Evolutionary conservation across 2,888 invertebrate genomes (phyloP).

Genomic region (Philaethria dido): DNA sequence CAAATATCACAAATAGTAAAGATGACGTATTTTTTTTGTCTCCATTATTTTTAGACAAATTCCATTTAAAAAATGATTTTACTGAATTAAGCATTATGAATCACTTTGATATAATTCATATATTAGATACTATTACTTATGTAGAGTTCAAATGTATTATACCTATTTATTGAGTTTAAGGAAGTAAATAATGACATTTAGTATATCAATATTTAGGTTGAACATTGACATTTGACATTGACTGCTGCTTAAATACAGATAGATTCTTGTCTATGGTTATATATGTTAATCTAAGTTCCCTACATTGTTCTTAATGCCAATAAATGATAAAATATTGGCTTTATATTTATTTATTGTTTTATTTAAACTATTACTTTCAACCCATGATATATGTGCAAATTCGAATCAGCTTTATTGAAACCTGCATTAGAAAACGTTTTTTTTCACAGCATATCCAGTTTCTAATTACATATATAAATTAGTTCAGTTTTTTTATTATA

Average conservation of each 20-base stretch:
- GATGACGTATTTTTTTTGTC: slow-evolving; percentile 58
- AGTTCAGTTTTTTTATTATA: too few species aligned
- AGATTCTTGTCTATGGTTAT: neutral
- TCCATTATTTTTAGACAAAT: slow-evolving; percentile 55
- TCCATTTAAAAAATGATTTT: slow-evolving; percentile 65
- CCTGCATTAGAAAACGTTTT: too few species aligned
- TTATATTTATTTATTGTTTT: too few species aligned
- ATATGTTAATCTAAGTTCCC: neutral
- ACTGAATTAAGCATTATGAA: slow-evolving; percentile 61
- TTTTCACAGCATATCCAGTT: too few species aligned
- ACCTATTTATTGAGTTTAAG: slow-evolving; percentile 6
- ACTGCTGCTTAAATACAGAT: neutral
- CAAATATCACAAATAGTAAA: slow-evolving; percentile 59
- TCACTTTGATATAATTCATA: slow-evolving; percentile 72
- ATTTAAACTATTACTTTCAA: too few species aligned
- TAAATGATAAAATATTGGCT: too few species aligned
- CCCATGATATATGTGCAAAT: too few species aligned
- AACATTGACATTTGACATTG: slow-evolving; percentile 13
- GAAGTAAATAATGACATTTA: slow-evolving; percentile 16
- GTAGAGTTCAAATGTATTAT: neutral
- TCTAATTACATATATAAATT: too few species aligned
- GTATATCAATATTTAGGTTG: neutral
- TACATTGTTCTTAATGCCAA: too few species aligned
- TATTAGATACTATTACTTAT: neutral
- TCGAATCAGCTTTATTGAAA: too few species aligned